Percentiles rank a stretch among this genome's conserved stretches.
These are phyloP conservation scores for Caenorhabditis auriculariae DNA, from an alignment of 2,888 invertebrate species.

Conservation along the genomic window DNA sequence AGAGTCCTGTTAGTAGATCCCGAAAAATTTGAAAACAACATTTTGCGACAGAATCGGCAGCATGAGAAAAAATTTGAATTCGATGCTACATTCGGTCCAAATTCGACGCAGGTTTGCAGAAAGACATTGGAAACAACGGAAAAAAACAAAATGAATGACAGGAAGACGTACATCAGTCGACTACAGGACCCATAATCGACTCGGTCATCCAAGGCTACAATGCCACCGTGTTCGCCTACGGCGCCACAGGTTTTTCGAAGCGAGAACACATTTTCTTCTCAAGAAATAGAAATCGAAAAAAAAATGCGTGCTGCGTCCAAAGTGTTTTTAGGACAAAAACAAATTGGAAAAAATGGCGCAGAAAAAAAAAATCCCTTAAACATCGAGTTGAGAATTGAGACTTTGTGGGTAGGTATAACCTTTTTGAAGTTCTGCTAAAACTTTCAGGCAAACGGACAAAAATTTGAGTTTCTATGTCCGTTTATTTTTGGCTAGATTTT, in stretches of 20 bases:
- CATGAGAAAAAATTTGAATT: conserved; percentile 83
- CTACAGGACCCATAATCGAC: conserved; percentile 81
- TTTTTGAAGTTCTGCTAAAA: not conserved
- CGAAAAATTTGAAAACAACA: conserved; percentile 69
- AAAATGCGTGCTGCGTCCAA: too few species aligned
- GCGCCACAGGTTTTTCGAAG: conserved; percentile 77
- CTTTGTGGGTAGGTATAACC: not conserved
- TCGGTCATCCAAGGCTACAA: conserved; percentile 86
- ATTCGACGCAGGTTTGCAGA: conserved; percentile 79
- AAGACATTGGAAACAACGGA: not conserved
- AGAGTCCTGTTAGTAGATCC: conserved; percentile 74
- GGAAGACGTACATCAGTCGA: conserved; percentile 83
- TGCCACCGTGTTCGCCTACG: conserved; percentile 93
- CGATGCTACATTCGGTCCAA: conserved; percentile 85
- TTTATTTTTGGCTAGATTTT: too few species aligned
- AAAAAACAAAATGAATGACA: conserved; percentile 55
- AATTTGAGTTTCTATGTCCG: not conserved
- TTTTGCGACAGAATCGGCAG: conserved; percentile 74
- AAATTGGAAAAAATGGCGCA: not conserved
- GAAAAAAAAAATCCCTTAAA: too few species aligned
- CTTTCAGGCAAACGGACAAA: not conserved
- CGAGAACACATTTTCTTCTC: not conserved
- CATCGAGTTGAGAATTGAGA: not conserved
- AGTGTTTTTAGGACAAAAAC: not conserved
- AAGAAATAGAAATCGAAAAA: not conserved